Percentiles rank a stretch among this genome's conserved stretches.
phyloP scores from a whole-genome alignment of 2,888 invertebrate genomes.

The Andrena bicolor region DNA sequence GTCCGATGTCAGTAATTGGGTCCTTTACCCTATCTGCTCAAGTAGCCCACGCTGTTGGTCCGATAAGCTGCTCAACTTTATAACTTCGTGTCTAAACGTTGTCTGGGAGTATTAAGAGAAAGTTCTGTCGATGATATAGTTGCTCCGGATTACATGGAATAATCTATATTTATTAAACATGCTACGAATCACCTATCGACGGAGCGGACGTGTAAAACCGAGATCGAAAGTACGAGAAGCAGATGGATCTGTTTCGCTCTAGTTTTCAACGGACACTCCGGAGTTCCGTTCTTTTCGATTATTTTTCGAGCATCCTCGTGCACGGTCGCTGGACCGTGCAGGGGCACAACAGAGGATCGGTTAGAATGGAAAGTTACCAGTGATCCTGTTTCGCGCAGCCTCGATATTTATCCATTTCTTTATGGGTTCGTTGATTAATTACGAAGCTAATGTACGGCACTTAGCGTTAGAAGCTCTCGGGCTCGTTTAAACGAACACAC shows the following conservation, averaged over 20 bases:
- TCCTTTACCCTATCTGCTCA: no score
- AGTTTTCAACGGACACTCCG: slow-evolving; percentile 21
- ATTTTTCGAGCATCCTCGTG: slow-evolving; percentile 28
- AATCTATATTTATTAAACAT: slow-evolving; percentile 23
- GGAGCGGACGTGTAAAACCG: background rate
- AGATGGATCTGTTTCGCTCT: slow-evolving; percentile 53
- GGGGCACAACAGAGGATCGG: slow-evolving; percentile 63
- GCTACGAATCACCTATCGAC: background rate
- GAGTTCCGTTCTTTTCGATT: slow-evolving; percentile 18
- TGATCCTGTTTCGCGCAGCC: slow-evolving; percentile 51
- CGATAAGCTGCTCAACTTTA: slow-evolving; percentile 6
- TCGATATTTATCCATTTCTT: slow-evolving; percentile 30
- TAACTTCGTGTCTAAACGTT: background rate
- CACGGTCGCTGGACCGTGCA: slow-evolving; percentile 41
- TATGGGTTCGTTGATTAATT: background rate
- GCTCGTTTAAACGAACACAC: no score
- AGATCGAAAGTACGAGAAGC: slow-evolving; percentile 44
- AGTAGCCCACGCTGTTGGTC: no score
- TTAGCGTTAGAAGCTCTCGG: background rate
- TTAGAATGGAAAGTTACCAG: slow-evolving; percentile 72
- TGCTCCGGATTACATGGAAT: background rate
- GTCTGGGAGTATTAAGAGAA: slow-evolving; percentile 21
- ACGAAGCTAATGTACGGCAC: background rate
- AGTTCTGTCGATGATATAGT: slow-evolving; percentile 16
- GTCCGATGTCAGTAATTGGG: no score